Base-by-base conservation (phyloP, 2,888 invertebrate genomes). In the Pyrrhosoma nymphula region DNA sequence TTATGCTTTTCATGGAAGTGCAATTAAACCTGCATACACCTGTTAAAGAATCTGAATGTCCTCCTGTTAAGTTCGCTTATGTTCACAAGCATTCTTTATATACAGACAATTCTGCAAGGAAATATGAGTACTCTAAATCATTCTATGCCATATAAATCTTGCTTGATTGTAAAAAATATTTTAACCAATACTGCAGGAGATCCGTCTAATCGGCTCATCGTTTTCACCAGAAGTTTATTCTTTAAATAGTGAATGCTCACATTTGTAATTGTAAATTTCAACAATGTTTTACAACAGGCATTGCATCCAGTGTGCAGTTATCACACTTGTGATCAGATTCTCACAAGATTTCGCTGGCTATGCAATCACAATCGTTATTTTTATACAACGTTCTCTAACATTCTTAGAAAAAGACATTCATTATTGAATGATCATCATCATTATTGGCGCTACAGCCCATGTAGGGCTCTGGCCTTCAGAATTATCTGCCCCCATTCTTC, bases 321-420 rank as follows among this genome's bases (percentile, higher is more conserved):
- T 82, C 82, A 82, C 82, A 35, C 82, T 35, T 35, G 82, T 82
- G 82, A 82, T 82, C 82, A 82, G 82, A 82, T 82, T 82, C 82
- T 82, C 35, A 82, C 82, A 35, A 82, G 82, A 82, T 14, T 82
- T 82, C 35, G 82, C 82, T 16, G 82, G 14, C 26, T 35, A 82
- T 82, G 82, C 82, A 82, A 82, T 82, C 82, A 82, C 82, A 82
- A 35, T 82, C 35, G 82, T 82, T 35, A 82, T 35, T 82, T 82
- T 82, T 82, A 82, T 4, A 47, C 35, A 82, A 82, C 82, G 35
- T 82, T 82, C 82, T 82, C 82, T 16, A 82, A 82, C 82, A 82
- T 82, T 82, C 82, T 82, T 82, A 82, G 82, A 82, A 82, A 82
- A 82, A 82, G 82, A 82, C 82, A 82, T 82, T 82, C 82, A 82